Percentiles rank a stretch among this genome's conserved stretches.
phyloP scores from a whole-genome alignment of 1,140 invertebrate species.

The Daktulosphaira vitifoliae region DNA sequence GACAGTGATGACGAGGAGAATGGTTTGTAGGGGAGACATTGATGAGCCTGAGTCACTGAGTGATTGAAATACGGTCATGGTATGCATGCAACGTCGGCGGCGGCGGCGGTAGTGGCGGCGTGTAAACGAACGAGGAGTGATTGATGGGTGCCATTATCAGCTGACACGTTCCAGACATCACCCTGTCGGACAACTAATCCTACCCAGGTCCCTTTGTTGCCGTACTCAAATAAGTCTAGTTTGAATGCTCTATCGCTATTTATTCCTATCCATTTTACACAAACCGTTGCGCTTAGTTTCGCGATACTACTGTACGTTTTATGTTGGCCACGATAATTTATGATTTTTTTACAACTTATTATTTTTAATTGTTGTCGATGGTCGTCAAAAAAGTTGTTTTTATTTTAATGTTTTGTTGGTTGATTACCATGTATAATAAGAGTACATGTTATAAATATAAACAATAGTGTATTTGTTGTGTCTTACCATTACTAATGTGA shows the following conservation, averaged over 20 bases:
- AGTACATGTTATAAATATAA: too few species aligned
- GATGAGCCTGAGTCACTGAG: constrained; percentile 29
- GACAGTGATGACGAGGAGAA: background rate
- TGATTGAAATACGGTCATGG: constrained; percentile 33
- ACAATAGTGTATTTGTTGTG: too few species aligned
- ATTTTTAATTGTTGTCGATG: too few species aligned
- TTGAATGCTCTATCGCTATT: background rate
- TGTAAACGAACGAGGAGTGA: background rate
- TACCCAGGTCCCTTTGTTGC: constrained; percentile 8
- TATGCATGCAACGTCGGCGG: constrained; percentile 15
- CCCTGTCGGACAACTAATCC: constrained; percentile 30
- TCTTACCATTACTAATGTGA: too few species aligned
- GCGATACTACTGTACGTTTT: too few species aligned
- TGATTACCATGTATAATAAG: too few species aligned
- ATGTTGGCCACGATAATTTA: constrained; percentile 22
- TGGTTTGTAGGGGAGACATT: background rate
- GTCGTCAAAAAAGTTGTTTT: too few species aligned
- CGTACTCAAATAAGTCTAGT: background rate
- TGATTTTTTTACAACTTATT: constrained; percentile 23
- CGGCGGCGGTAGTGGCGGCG: background rate
- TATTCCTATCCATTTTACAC: too few species aligned
- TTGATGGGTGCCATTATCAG: constrained; percentile 33
- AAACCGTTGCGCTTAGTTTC: too few species aligned
- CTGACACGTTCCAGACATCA: constrained; percentile 32
- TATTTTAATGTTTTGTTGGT: too few species aligned